These are phyloP conservation scores for Nesidiocoris tenuis DNA, from an alignment of 2,888 invertebrate genomes.

Conservation along the genomic window DNA sequence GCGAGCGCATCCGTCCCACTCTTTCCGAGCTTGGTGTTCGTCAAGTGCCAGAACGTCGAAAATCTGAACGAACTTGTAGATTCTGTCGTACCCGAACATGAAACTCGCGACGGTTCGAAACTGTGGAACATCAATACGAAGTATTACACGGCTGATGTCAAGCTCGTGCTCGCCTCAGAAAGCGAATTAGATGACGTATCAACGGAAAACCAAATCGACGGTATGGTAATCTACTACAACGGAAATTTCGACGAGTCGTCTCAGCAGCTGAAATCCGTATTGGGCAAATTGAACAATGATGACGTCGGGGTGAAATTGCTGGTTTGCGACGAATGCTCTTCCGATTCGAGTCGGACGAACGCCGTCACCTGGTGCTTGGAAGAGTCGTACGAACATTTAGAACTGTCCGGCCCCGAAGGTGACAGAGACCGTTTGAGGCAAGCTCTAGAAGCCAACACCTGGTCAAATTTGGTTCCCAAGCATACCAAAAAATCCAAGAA, in stretches of 20 bases:
- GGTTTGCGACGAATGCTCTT: slow-evolving; percentile 59
- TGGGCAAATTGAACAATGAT: slow-evolving; percentile 56
- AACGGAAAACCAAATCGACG: slow-evolving; percentile 57
- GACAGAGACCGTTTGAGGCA: slow-evolving; percentile 63
- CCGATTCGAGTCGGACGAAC: slow-evolving; percentile 54
- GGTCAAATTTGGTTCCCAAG: slow-evolving; percentile 70
- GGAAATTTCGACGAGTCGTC: slow-evolving; percentile 51
- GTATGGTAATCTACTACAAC: slow-evolving; percentile 65
- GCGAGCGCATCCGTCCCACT: background rate
- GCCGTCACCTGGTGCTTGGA: slow-evolving; percentile 67
- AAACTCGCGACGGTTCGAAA: background rate
- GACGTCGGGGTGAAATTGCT: slow-evolving; percentile 62
- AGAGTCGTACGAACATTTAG: slow-evolving; percentile 68
- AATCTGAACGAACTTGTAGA: background rate
- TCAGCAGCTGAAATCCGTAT: background rate
- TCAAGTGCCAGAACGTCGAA: slow-evolving; percentile 40
- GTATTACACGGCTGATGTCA: slow-evolving; percentile 67
- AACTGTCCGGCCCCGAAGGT: slow-evolving; percentile 59
- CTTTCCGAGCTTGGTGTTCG: slow-evolving; percentile 45
- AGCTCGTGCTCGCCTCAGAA: slow-evolving; percentile 59
- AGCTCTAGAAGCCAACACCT: slow-evolving; percentile 69
- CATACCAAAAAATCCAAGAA: slow-evolving; percentile 49
- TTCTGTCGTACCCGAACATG: background rate
- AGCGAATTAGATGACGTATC: slow-evolving; percentile 50
- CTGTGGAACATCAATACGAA: slow-evolving; percentile 68